Percentiles rank a stretch among this genome's conserved stretches.
Evolutionary conservation across 2,797 vertebrate genomes (phyloP).

Genomic region (Neosilurus hyrtlii): DNA sequence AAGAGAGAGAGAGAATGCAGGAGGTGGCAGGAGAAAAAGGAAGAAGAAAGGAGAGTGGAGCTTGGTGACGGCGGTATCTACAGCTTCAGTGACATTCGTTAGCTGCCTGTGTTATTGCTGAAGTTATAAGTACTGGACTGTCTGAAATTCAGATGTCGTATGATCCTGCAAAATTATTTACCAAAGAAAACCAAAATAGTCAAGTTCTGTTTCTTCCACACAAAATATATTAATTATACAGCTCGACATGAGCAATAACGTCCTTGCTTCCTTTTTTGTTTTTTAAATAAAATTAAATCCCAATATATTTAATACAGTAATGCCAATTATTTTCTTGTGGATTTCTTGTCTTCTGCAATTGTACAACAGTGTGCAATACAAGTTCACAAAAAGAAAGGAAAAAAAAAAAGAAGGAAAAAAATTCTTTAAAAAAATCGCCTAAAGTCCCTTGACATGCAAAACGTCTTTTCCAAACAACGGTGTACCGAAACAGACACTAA

Average conservation of each 20-base stretch:
- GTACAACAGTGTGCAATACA: conserved; percentile 93
- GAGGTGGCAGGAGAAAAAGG: not conserved
- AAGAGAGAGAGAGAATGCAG: not conserved
- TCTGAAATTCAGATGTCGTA: conserved; percentile 95
- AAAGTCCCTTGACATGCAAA: conserved; percentile 96
- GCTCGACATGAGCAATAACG: conserved; percentile 89
- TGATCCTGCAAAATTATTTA: conserved; percentile 95
- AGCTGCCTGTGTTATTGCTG: conserved; percentile 99
- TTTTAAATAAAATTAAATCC: conserved; percentile 99
- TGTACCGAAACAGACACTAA: conserved; percentile 97
- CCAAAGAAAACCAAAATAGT: conserved; percentile 90
- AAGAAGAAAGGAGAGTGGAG: conserved; percentile 64
- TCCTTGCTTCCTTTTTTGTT: conserved; percentile 56
- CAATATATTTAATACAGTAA: conserved; percentile 95
- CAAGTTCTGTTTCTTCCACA: conserved; percentile 84
- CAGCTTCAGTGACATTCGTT: conserved; percentile 99
- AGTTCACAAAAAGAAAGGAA: conserved; percentile 79
- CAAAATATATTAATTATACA: conserved; percentile 98
- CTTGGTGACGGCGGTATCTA: conserved; percentile 76
- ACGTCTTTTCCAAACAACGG: conserved; percentile 91
- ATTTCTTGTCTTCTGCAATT: conserved; percentile 81
- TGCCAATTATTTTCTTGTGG: conserved; percentile 78
- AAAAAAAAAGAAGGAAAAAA: conserved; percentile 60
- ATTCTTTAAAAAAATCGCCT: conserved; percentile 79
- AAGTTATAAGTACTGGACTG: conserved; percentile 81